Conservation (phyloP, 2,888 invertebrate species). For the Mesorhabditis sp. region DNA sequence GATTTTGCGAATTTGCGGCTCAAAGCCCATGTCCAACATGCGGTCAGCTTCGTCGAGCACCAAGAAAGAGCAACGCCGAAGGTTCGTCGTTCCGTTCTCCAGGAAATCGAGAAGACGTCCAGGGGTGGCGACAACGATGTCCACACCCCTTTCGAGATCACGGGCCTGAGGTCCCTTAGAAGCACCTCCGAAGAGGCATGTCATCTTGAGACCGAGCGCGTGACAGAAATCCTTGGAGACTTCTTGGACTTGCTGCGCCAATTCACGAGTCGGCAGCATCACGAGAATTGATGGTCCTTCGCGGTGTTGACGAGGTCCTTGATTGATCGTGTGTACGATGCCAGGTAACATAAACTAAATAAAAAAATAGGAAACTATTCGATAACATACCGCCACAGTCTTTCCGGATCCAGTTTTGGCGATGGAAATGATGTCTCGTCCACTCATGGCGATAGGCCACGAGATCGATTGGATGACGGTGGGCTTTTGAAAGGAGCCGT, state of each 20-base stretch:
- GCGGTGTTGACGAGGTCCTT: constrained; percentile 76
- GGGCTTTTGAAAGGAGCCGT: constrained; percentile 51
- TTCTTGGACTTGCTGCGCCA: constrained; percentile 68
- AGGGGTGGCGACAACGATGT: constrained; percentile 64
- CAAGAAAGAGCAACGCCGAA: constrained; percentile 64
- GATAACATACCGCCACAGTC: constrained; percentile 74
- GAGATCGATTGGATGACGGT: constrained; percentile 71
- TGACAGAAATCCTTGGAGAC: constrained; percentile 78
- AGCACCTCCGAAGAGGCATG: constrained; percentile 95
- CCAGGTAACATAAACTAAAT: constrained; percentile 72
- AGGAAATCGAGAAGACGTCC: constrained; percentile 64
- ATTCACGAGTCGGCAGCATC: constrained; percentile 62
- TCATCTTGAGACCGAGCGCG: constrained; percentile 76
- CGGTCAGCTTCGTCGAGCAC: constrained; percentile 79
- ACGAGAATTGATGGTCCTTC: constrained; percentile 79
- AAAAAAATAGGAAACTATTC: constrained; percentile 4
- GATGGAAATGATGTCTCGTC: constrained; percentile 89
- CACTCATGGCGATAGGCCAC: constrained; percentile 86
- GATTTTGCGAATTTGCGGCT: constrained; percentile 65
- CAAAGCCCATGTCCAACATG: constrained; percentile 65
- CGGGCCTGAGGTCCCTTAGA: constrained; percentile 81
- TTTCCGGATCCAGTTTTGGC: constrained; percentile 77
- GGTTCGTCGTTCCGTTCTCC: constrained; percentile 53
- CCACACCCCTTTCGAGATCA: constrained; percentile 62
- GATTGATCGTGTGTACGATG: constrained; percentile 88